Conservation (phyloP, 2,113 vertebrate species). For the Anser cygnoides region DNA sequence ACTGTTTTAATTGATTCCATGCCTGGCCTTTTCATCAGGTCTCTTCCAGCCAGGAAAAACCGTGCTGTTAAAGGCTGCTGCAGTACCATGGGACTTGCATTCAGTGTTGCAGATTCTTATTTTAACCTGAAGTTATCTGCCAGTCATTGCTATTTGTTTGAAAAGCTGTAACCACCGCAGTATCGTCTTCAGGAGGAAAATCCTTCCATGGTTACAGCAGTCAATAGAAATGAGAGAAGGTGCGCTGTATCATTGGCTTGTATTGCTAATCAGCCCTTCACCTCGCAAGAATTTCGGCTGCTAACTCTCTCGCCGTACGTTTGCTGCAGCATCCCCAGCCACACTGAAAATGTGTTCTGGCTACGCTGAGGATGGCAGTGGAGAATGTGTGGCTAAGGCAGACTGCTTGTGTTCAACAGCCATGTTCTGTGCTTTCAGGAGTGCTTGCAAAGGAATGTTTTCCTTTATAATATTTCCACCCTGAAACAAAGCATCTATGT, state of each 20-base stretch:
- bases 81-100: constrained; percentile 37
- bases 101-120: constrained; percentile 45
- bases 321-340: not conserved
- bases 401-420: not conserved
- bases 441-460: not conserved
- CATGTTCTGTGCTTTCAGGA: not conserved
- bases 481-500: not conserved
- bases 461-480: not conserved
- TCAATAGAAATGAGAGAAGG: not conserved
- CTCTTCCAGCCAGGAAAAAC: constrained; percentile 39
- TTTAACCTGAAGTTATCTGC: constrained; percentile 46
- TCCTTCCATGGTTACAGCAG: not conserved
- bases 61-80: constrained; percentile 50
- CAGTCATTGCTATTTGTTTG: not conserved
- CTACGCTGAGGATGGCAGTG: not conserved
- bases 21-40: constrained; percentile 49
- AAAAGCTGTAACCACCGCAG: not conserved
- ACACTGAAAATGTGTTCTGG: not conserved
- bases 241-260: not conserved
- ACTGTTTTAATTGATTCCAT: constrained; percentile 59
- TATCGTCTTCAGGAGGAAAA: constrained; percentile 20
- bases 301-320: not conserved
- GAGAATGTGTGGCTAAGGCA: not conserved
- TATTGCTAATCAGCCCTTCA: not conserved
- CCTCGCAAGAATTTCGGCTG: constrained; percentile 3